phyloP scores from a whole-genome alignment of 2,888 invertebrate species.

The Protodeltote pygarga region DNA sequence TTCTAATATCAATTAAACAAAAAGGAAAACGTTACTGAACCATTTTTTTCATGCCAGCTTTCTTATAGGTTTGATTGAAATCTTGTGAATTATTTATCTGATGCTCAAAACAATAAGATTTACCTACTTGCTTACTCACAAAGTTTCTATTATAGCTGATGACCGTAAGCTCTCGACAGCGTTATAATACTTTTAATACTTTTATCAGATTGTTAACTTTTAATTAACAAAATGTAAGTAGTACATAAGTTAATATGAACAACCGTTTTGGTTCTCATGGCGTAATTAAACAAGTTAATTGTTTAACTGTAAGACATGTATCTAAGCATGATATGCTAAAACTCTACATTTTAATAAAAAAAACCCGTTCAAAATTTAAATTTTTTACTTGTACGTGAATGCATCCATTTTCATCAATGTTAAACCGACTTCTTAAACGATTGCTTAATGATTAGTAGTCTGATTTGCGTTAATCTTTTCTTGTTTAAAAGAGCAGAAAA shows the following conservation, averaged over 20 bases:
- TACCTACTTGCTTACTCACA: too few species aligned
- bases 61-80: too few species aligned
- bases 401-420: too few species aligned
- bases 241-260: slow-evolving; percentile 17
- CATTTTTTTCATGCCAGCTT: slow-evolving; percentile 23
- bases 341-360: too few species aligned
- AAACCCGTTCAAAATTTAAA: too few species aligned
- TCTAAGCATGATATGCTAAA: slow-evolving; percentile 10
- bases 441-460: too few species aligned
- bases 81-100: slow-evolving; percentile 36
- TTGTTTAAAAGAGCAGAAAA: too few species aligned
- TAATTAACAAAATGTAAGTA: slow-evolving; percentile 44
- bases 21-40: slow-evolving; percentile 9
- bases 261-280: slow-evolving; percentile 32
- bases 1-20: not conserved
- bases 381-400: too few species aligned
- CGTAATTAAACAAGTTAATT: slow-evolving; percentile 23
- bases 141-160: slow-evolving; percentile 28
- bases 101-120: slow-evolving; percentile 41
- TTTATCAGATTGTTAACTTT: slow-evolving; percentile 44
- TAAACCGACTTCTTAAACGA: too few species aligned
- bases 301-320: slow-evolving; percentile 24
- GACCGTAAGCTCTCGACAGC: slow-evolving; percentile 39
- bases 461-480: too few species aligned
- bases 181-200: slow-evolving; percentile 29